These are phyloP conservation scores for Neosilurus hyrtlii DNA, from an alignment of 2,797 vertebrate genomes.

Conservation along the genomic window DNA sequence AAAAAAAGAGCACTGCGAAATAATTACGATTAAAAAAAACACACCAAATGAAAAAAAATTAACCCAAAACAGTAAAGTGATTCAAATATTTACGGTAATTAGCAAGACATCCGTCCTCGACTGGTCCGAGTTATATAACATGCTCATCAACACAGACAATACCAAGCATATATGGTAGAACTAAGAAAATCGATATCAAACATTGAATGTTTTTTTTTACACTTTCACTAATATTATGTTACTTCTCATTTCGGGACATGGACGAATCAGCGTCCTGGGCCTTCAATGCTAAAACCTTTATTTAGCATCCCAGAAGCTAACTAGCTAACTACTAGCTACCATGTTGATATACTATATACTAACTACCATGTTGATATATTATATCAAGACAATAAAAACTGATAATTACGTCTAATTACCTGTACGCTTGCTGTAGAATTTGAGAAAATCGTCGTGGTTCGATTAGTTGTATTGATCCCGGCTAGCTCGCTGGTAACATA, in stretches of 20 bases:
- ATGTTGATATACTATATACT: no score
- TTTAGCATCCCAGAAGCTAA: neutral
- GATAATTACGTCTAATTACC: neutral
- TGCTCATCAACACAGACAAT: neutral
- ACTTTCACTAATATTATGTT: neutral
- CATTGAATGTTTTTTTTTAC: neutral
- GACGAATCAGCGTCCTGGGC: neutral
- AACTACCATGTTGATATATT: no score
- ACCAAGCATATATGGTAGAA: neutral
- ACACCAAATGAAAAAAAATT: neutral
- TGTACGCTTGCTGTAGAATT: neutral
- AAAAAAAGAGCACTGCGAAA: neutral
- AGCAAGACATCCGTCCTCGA: no score
- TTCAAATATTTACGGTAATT: neutral
- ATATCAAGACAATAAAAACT: no score
- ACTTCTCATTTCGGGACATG: neutral
- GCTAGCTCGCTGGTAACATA: constrained; percentile 8
- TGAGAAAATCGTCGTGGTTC: constrained; percentile 4
- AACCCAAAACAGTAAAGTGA: no score
- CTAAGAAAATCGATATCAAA: neutral
- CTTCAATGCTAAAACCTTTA: neutral
- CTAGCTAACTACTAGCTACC: no score
- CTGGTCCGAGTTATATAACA: neutral
- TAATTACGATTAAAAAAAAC: no score
- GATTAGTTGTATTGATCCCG: neutral